phyloP scores from a whole-genome alignment of 2,113 vertebrate species.

The Notiomystis cincta region DNA sequence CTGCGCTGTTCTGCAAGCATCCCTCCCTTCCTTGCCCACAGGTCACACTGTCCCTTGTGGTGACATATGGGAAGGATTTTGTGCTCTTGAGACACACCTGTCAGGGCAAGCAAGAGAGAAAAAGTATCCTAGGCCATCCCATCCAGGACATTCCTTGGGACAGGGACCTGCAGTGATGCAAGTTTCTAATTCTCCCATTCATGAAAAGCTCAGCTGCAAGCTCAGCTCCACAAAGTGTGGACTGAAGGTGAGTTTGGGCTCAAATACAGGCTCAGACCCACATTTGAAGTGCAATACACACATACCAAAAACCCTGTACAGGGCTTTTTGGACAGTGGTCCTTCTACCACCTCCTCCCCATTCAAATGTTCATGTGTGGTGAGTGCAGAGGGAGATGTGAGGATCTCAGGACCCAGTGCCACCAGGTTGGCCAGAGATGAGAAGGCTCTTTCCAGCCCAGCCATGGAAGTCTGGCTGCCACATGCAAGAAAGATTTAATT shows the following conservation, averaged over 20 bases:
- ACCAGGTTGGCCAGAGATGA: neutral
- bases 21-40: neutral
- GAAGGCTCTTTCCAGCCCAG: neutral
- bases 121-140: neutral
- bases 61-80: neutral
- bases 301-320: neutral
- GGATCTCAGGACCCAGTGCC: neutral
- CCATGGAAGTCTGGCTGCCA: neutral
- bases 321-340: neutral
- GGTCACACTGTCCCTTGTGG: neutral
- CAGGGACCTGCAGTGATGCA: neutral
- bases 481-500: neutral
- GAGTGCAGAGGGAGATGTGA: neutral
- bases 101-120: neutral
- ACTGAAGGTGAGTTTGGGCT: neutral
- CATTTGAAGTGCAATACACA: neutral
- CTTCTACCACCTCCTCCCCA: neutral
- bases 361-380: fast-evolving
- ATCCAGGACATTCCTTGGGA: neutral
- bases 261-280: neutral
- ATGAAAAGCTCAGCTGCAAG: neutral
- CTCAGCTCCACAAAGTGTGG: neutral
- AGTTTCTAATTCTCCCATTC: neutral
- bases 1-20: neutral
- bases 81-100: neutral